Evolutionary conservation across 2,888 invertebrate species (phyloP), one percentile per base, ranked within the genome.

Genomic region (Drosophila stalkeri): DNA sequence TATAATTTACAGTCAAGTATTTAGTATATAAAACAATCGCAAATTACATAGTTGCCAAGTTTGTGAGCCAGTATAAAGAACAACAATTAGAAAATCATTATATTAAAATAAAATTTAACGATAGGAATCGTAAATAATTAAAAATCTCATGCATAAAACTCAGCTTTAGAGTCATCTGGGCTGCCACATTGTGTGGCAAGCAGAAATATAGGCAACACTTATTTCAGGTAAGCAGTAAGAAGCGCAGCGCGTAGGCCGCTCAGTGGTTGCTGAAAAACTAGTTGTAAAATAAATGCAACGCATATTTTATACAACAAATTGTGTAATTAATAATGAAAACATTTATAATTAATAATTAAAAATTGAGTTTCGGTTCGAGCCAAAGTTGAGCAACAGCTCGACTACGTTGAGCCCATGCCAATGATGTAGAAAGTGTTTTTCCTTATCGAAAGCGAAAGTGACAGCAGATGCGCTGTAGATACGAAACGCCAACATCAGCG

Each of bases 391-490:
- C 69, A 66, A 76, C 47, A 27, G 46, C 41, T 1, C 44, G 27
- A 18, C 37, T 61, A 65, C 65, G 51, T 33, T 55, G 43, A 46
- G 35, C 33, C 59, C 60, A 78, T 77, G 74, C 56, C 69, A 86
- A 75, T 76, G 77, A 72, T 79, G 68, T 77, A 89, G 90, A 90
- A 90, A 90, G 90, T 82, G 73, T 47, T 82, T 78, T 80, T 75
- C 85, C 62, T 16, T 16, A 76, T 41, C 47, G 84, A 87, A 90
- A 86, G 70, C 80, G 90, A 90, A 90, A 89, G 88, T 90, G 80
- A 75, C 55, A 27, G 41, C 57, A 37, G 56, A 23, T 63, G 43
- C 57, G 70, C 63, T 47, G 35, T 55, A 52, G 27, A 62, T 35
- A 46, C 59, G 20, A 35, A 14, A 12, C 27, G 5, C n/a, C 27